Evolutionary conservation across 2,888 invertebrate species (phyloP), one percentile per base, ranked within the genome.

Genomic region (Phymatocera aterrima): DNA sequence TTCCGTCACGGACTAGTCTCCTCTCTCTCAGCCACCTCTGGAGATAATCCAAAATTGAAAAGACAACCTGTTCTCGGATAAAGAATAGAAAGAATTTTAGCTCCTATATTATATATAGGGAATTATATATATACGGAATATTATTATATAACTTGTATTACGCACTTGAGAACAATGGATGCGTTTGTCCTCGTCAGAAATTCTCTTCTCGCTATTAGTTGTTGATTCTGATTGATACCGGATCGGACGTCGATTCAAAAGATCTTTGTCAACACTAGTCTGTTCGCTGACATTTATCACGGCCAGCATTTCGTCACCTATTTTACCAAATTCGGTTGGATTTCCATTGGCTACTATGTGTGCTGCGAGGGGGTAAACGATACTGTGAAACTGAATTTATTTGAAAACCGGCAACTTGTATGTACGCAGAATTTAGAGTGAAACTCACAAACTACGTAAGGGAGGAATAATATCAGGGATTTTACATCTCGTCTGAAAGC

Each of bases 401-500:
- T 37, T n/a, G n/a, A n/a, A 12, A 40, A n/a, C 6, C 12, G 8
- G 51, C 1, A 28, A 3, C 21, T 34, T 75, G 37, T 21, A 21
- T 34, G 5, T 15, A 8, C 1, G n/a, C 37, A 28, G 57, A 34
- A 61, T 57, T 80, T 15, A 64, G 57, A 77, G 48, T 77, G 5
- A 51, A 28, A 87, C 89, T 88, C 84, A 91, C 91, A 83, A 10
- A 96, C 88, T 48, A 96, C 94, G 83, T 96, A 94, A 0, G 96
- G 96, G 77, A 96, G 91, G 87, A 96, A 95, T 77, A 95, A 93
- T 87, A 95, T 94, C 79, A 96, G 89, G 18, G 95, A 94, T 85
- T 94, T 93, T 57, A 93, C 93, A 87, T 96, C 96, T 79, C 95
- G 93, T 34, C 94, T 94, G 90, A 97, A 94, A 83, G 95, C 95